Evolutionary conservation across 2,113 vertebrate genomes (phyloP).

Genomic region (Coregonus clupeaformis): DNA sequence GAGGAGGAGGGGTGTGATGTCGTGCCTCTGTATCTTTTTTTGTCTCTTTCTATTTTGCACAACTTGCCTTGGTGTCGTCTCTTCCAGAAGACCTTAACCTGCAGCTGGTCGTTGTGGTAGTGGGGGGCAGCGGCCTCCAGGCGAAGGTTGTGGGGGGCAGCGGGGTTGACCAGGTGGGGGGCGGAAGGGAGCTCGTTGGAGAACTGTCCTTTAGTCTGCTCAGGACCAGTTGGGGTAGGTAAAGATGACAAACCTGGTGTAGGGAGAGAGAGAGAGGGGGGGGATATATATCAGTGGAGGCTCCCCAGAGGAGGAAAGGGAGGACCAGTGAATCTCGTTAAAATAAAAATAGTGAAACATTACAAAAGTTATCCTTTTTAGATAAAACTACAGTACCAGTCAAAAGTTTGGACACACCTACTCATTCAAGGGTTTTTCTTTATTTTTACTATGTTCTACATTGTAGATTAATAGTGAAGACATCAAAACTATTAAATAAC

Average conservation of each 20-base stretch:
- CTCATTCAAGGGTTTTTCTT: no score
- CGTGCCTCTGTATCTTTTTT: background rate
- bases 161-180: slow-evolving; percentile 28
- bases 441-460: no score
- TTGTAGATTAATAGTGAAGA: no score
- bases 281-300: background rate
- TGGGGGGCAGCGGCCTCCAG: slow-evolving; percentile 75
- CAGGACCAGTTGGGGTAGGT: slow-evolving; percentile 24
- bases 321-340: no score
- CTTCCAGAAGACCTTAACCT: slow-evolving; percentile 80
- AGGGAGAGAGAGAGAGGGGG: background rate
- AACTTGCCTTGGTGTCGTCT: slow-evolving; percentile 67
- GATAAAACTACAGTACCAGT: no score
- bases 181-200: slow-evolving; percentile 76
- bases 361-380: no score
- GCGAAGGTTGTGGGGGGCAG: slow-evolving; percentile 57
- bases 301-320: no score
- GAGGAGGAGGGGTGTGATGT: background rate
- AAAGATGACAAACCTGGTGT: slow-evolving; percentile 6
- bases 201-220: slow-evolving; percentile 47
- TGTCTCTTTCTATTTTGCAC: background rate
- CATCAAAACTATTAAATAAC: no score
- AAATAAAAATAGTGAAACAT: no score
- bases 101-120: slow-evolving; percentile 77
- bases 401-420: no score